Base-by-base conservation (phyloP, 2,797 vertebrate genomes). In the Cyprinella venusta region DNA sequence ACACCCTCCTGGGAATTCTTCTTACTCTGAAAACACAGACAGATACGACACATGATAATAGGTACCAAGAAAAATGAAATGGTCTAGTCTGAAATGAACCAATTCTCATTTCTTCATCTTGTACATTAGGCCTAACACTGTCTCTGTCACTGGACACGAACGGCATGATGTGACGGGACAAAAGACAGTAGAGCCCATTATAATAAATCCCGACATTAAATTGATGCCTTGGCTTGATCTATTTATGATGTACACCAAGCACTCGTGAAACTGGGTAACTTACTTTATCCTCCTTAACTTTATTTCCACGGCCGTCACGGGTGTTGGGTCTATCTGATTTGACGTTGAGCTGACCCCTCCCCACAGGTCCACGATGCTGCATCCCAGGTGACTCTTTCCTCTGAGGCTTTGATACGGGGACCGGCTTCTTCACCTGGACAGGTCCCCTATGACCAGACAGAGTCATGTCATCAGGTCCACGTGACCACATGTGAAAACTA, bases 221-320 rank as follows among this genome's bases (percentile, higher is more conserved):
- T 45, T 15, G 42, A 45, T 45, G 42, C 42, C 42, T 13, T 45
- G 42, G 12, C 42, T 45, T 45, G 42, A 15, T 9, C 52, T 4
- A n/a, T 54, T 8, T 54, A 54, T 54, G 7, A 54, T 9, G 8
- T 21, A 54, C 52, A 9, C 52, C 52, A 54, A n/a, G 8, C 8
- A n/a, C 8, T 56, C 3, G 3, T 56, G 3, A 56, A 1, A n/a
- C 21, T 70, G 42, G 16, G 8, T 36, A 33, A 78, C 88, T 90
- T 88, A 96, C 97, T 96, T 98, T 98, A 83, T 98, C 97, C 0
- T 98, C 97, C 92, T 94, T 96, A 76, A 92, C 92, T 90, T 95
- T 96, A 50, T 90, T 87, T 87, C 93, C 95, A 83, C 96, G 95
- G 50, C 93, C 91, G 0, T 96, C 94, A 88, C 93, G 95, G 77